Base-by-base conservation (phyloP, 1,140 invertebrate species). In the Ganaspis sp. region DNA sequence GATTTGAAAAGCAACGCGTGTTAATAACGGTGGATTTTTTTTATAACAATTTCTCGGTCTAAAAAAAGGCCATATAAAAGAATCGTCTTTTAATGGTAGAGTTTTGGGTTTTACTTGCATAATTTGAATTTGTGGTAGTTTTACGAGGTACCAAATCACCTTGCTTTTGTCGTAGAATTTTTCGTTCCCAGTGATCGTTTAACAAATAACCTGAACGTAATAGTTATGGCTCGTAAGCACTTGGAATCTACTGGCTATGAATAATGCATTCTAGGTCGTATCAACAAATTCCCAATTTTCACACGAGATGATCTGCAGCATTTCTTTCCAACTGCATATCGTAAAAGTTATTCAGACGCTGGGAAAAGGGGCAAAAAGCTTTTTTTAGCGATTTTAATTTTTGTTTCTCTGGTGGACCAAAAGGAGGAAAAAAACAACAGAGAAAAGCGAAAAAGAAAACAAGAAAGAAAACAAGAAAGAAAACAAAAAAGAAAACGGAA, bases 111-210 rank as follows among this genome's bases (percentile, higher is more conserved):
- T 40, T 40, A 1, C 11, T 40, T 9, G 11, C 12, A 49, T 49
- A 49, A 49, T 49, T 49, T 49, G n/a, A 49, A 49, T 49, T 49
- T 49, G 42, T 45, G 42, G 45, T 49, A n/a, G 15, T 49, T 49
- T 49, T 49, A 49, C 12, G 45, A 49, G n/a, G 45, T n/a, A 8
- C n/a, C 4, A 49, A 5, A 17, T 17, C 12, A 17, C 45, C 45
- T n/a, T 26, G 11, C 23, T 26, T 64, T 64, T 64, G 23, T 64
- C 23, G 9, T 29, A 11, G 21, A 29, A 29, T 64, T 64, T 29
- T 64, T 64, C 11, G 9, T 64, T 15, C 1, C 29, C 9, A 11
- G 3, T 26, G 12, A 26, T 0, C 12, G 21, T 29, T 26, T 64
- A 29, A 64, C 11, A 64, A 64, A 64, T 29, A 64, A 64, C 54